Conservation (phyloP, 2,113 vertebrate genomes). For the Pseudonaja textilis region DNA sequence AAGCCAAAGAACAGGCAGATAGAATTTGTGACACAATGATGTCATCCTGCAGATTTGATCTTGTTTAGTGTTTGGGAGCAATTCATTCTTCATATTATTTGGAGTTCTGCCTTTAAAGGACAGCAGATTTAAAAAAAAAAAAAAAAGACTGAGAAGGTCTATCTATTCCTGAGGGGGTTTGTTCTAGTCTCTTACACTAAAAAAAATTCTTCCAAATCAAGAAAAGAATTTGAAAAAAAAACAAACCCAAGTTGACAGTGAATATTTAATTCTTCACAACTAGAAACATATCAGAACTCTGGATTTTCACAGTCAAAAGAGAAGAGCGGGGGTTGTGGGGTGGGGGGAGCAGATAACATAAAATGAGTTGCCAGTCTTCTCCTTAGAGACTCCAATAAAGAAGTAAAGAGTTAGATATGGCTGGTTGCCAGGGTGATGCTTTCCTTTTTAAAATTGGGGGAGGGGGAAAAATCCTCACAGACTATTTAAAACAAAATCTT, state of each 20-base stretch:
- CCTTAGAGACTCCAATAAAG: background rate
- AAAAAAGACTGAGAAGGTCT: background rate
- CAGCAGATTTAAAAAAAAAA: background rate
- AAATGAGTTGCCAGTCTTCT: constrained; percentile 21
- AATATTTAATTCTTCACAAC: constrained; percentile 3
- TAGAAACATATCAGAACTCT: background rate
- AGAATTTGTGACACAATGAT: background rate
- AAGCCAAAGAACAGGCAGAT: background rate
- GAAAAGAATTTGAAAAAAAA: background rate
- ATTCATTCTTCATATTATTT: background rate
- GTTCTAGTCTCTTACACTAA: background rate
- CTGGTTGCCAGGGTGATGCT: constrained; percentile 31
- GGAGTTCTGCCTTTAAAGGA: background rate
- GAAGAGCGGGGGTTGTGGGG: too few relatives aligned
- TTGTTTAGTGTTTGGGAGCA: background rate
- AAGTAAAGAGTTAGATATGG: constrained; percentile 12
- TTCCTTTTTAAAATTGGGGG: constrained; percentile 8
- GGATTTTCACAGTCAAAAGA: constrained; percentile 1
- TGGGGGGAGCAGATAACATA: background rate
- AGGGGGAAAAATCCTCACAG: background rate
- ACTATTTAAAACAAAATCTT: constrained; percentile 13
- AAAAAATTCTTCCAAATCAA: background rate
- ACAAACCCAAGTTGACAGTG: background rate
- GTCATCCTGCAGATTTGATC: background rate
- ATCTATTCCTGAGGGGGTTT: background rate